Evolutionary conservation across 2,113 vertebrate genomes (phyloP).

Genomic region (Emydocephalus ijimae): DNA sequence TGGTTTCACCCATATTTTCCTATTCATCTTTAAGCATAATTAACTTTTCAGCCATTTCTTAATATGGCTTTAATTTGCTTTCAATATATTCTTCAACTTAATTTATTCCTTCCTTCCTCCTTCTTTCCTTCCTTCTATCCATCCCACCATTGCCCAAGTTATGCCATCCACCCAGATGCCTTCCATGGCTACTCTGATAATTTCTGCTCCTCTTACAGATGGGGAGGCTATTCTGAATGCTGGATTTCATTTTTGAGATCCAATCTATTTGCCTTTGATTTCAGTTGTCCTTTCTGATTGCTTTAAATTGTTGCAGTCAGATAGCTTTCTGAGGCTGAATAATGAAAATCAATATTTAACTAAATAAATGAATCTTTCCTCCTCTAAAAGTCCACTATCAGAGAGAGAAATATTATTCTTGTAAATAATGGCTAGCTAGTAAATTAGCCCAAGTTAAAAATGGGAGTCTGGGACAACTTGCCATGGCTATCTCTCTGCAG

Average conservation of each 20-base stretch:
- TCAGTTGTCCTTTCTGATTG: neutral
- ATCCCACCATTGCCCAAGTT: neutral
- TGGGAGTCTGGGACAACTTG: neutral
- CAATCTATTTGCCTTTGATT: neutral
- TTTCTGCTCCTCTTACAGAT: neutral
- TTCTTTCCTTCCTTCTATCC: neutral
- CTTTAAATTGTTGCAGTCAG: neutral
- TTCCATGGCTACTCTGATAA: neutral
- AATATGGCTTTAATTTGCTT: neutral
- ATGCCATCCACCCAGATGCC: neutral
- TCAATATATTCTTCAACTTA: neutral
- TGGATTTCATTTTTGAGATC: neutral
- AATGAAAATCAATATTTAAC: neutral
- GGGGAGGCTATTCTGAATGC: neutral
- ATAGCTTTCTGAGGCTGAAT: neutral
- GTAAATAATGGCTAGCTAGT: neutral
- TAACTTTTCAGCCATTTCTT: neutral
- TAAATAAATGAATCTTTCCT: neutral
- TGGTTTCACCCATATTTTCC: neutral
- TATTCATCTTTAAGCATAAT: neutral
- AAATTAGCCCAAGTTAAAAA: neutral
- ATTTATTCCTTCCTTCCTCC: neutral
- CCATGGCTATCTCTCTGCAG: neutral
- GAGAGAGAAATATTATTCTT: neutral
- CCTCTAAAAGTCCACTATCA: neutral